These are phyloP conservation scores for Etheostoma spectabile DNA, from an alignment of 2,113 vertebrate genomes.

Conservation along the genomic window DNA sequence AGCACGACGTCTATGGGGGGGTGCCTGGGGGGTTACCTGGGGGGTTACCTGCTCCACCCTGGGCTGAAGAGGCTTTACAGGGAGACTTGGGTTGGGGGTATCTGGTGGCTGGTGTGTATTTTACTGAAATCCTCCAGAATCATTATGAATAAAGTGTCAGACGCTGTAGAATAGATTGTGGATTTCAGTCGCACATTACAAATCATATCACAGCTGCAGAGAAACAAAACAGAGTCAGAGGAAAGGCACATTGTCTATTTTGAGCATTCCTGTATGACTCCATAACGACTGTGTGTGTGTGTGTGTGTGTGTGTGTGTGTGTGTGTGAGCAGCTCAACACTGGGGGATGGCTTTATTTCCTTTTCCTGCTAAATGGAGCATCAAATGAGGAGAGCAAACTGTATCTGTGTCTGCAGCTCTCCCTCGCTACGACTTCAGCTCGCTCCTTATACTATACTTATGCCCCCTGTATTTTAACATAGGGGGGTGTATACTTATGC, in stretches of 20 bases:
- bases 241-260: constrained; percentile 56
- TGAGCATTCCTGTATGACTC: constrained; percentile 28
- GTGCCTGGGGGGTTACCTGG: too few species aligned
- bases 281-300: constrained; percentile 8
- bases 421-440: constrained; percentile 14
- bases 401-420: constrained; percentile 45
- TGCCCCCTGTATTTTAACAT: too few species aligned
- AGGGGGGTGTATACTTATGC: too few species aligned
- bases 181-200: constrained; percentile 11
- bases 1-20: too few species aligned
- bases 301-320: too few species aligned
- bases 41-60: too few species aligned
- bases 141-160: neutral
- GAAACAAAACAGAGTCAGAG: neutral
- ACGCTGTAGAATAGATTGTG: constrained; percentile 5
- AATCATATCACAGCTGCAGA: constrained; percentile 34
- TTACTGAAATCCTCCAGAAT: neutral
- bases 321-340: constrained; percentile 39
- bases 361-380: constrained; percentile 78
- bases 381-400: constrained; percentile 67
- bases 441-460: too few species aligned
- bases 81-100: too few species aligned
- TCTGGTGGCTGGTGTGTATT: neutral
- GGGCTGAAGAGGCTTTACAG: too few species aligned
- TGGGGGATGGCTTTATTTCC: constrained; percentile 59